Base-by-base conservation (phyloP, 2,797 vertebrate genomes). In the Lutjanus argentimaculatus region DNA sequence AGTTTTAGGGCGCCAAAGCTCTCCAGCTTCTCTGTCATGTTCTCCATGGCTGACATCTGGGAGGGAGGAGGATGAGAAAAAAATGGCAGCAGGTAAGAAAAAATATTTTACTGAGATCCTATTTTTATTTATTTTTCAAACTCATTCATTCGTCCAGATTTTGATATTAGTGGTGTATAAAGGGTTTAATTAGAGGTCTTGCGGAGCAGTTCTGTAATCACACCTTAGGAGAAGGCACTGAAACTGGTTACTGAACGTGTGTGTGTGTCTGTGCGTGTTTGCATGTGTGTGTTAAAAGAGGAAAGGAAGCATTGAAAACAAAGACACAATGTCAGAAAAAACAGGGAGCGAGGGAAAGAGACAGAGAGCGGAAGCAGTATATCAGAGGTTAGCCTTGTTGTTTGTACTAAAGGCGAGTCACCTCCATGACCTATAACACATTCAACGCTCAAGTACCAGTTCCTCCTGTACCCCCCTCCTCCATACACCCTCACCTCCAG, bases 21-120 rank as follows among this genome's bases (percentile, higher is more conserved):
- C 93, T 99, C 98, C 92, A 99, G 95, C 88, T 99, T 99, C 93
- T 99, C 98, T 0, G 98, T 98, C 98, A 99, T 99, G 16, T 97
- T 99, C 93, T 99, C 98, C 79, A 99, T 99, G 82, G 98, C 98
- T n/a, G 98, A 98, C 97, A 99, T 97, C 98, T 99, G 77, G 43
- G 65, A 52, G 2, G 51, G 63, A 58, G 40, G 43, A 36, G 9
- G 1, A 43, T 75, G 0, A 46, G 2, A 36, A 25, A 30, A 51
- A 61, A 19, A 53, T 43, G 43, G 16, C 8, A 45, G 59, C 7
- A 51, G 5, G 9, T 43, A 10, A 42, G n/a, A 56, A 51, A 6
- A 56, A 48, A 75, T 64, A 11, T 46, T 73, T 42, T 55, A 1
- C 73, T 6, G 1, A 68, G 9, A 58, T 42, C 1, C 1, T 7